Percentiles rank a stretch among this genome's conserved stretches.
phyloP scores from a whole-genome alignment of 2,797 vertebrate species.

The Merluccius polli region DNA sequence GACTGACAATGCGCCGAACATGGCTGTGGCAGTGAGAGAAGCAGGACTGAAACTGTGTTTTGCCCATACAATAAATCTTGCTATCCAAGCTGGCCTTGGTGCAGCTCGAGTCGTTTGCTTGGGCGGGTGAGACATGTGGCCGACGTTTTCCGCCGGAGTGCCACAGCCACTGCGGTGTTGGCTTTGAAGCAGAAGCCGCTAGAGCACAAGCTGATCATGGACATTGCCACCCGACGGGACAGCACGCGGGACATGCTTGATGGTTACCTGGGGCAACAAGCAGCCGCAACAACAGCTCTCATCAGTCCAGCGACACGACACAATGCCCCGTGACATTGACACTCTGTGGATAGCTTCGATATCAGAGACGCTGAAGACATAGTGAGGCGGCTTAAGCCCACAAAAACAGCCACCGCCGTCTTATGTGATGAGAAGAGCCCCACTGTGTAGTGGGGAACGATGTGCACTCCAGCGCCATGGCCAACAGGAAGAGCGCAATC shows the following conservation, averaged over 20 bases:
- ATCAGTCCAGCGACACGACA: background rate
- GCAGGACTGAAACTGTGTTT: background rate
- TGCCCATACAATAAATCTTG: background rate
- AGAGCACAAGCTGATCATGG: background rate
- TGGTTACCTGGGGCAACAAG: background rate
- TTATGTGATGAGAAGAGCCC: background rate
- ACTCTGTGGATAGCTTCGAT: constrained; percentile 7
- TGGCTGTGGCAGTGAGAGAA: background rate
- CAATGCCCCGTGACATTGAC: constrained; percentile 8
- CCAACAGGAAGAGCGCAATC: too few relatives aligned
- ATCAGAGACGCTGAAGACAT: constrained; percentile 18
- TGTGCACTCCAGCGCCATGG: background rate
- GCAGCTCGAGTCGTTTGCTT: background rate
- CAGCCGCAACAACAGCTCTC: background rate
- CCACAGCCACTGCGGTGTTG: background rate
- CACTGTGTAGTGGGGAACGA: background rate
- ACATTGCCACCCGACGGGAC: background rate
- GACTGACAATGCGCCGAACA: background rate
- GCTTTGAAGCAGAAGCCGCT: background rate
- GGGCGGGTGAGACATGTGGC: background rate
- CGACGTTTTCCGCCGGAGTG: background rate
- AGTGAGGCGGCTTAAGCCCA: background rate
- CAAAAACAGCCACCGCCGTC: background rate
- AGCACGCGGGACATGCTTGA: background rate
- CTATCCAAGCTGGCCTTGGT: background rate